Evolutionary conservation across 2,113 vertebrate genomes (phyloP).

Genomic region (Cacatua alba): DNA sequence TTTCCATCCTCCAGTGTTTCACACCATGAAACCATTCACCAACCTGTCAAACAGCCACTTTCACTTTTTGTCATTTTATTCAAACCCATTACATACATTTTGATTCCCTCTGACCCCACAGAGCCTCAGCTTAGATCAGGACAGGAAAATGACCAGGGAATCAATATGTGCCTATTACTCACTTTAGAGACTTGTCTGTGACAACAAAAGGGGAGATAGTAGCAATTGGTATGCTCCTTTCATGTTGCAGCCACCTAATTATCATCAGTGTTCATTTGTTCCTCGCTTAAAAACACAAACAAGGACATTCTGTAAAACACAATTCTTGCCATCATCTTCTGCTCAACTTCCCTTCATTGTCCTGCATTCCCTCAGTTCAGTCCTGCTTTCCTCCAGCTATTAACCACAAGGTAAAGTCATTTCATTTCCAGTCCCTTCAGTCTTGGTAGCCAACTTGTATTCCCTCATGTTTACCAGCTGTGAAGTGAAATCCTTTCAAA

Average conservation of each 20-base stretch:
- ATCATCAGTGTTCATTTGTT: neutral
- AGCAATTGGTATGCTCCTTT: neutral
- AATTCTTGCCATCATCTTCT: neutral
- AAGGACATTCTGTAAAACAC: neutral
- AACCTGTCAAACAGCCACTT: slow-evolving; percentile 1
- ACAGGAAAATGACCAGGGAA: neutral
- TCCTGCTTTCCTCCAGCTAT: neutral
- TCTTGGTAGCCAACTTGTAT: neutral
- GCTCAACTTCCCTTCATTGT: neutral
- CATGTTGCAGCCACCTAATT: neutral
- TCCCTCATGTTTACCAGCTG: neutral
- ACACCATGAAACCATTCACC: neutral
- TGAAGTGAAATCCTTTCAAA: neutral
- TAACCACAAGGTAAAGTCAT: neutral
- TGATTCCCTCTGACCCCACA: neutral
- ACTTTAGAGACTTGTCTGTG: neutral
- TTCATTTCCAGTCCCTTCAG: neutral
- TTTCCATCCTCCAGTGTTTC: slow-evolving; percentile 27
- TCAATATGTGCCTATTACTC: neutral
- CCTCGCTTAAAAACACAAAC: neutral
- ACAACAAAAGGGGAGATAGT: neutral
- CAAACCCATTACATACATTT: neutral
- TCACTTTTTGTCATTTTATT: neutral
- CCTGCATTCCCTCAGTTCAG: neutral
- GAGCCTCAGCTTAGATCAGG: neutral